Base-by-base conservation (phyloP, 1,140 invertebrate species). In the Ceratina japonica region DNA sequence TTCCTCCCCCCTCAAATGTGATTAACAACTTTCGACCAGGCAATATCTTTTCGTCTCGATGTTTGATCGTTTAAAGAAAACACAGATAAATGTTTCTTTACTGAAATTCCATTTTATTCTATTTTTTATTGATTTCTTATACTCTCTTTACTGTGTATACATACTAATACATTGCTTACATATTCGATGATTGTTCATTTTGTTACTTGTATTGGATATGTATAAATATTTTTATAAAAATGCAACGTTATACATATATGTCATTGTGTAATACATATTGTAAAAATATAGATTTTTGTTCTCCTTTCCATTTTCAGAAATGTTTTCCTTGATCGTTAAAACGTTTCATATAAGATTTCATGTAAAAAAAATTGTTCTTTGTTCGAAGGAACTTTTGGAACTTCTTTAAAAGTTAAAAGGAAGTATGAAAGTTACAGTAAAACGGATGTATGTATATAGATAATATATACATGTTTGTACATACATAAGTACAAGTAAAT, bases 381-480 rank as follows among this genome's bases (percentile, higher is more conserved):
- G 37, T 18, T 72, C 12, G 15, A 8, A 64, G 49, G 31, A 78
- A 72, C 69, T 63, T 52, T 31, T 13, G 68, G 54, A 54, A n/a
- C 44, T 65, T 69, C 65, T 51, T 61, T 71, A 58, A 15, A 54
- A 56, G 12, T 54, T 82, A 82, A 13, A 54, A 82, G 37, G 65
- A 44, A 49, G 78, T 37, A 51, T 44, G 44, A 75, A 73, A 59
- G 37, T 49, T 27, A 66, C 83, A 72, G 44, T 72, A 83, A 64
- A 72, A 71, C 75, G 20, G 49, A 65, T 68, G 37, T 44, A 58
- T 63, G 79, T 83, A 86, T 63, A 80, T 86, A 87, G 72, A 84
- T 86, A 87, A 84, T 87, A 87, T 89, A 86, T 89, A 86, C 85
- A 86, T 87, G 75, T 88, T 85, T 87, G 79, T 81, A 85, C 79